These are phyloP conservation scores for Ameiurus melas DNA, from an alignment of 2,113 vertebrate genomes.

Conservation along the genomic window DNA sequence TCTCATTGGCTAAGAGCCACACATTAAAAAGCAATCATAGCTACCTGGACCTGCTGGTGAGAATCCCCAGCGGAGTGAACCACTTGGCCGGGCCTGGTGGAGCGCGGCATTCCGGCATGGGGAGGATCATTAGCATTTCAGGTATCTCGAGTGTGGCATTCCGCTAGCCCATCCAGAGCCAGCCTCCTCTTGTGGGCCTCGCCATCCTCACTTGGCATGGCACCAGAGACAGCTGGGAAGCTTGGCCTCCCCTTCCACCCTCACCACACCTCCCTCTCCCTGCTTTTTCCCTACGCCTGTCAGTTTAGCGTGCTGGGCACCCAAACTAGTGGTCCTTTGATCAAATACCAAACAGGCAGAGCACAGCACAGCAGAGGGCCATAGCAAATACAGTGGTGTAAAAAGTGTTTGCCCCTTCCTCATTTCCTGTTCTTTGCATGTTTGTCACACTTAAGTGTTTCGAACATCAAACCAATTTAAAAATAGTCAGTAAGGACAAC, in stretches of 20 bases:
- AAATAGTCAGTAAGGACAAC: too few species aligned
- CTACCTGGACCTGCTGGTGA: slow-evolving; percentile 58
- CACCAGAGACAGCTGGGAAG: slow-evolving; percentile 56
- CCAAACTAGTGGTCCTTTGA: slow-evolving; percentile 61
- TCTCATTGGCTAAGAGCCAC: slow-evolving; percentile 59
- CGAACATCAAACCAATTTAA: too few species aligned
- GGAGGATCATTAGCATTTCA: slow-evolving; percentile 56
- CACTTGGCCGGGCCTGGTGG: slow-evolving; percentile 52
- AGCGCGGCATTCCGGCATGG: slow-evolving; percentile 48
- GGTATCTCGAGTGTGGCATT: slow-evolving; percentile 49
- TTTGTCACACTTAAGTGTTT: too few species aligned
- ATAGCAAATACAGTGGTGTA: too few species aligned
- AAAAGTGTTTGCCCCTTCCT: too few species aligned
- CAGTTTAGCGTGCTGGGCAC: slow-evolving; percentile 59
- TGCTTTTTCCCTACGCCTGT: slow-evolving; percentile 49
- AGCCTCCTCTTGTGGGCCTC: slow-evolving; percentile 25
- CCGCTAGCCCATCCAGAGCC: slow-evolving; percentile 44
- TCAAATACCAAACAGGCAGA: slow-evolving; percentile 58
- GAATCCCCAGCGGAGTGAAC: slow-evolving; percentile 57
- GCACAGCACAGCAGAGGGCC: slow-evolving; percentile 36
- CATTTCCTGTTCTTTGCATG: too few species aligned
- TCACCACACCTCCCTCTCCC: slow-evolving; percentile 5
- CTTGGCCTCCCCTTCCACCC: neutral
- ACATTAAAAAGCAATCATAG: slow-evolving; percentile 63
- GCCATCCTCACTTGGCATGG: slow-evolving; percentile 52